These are phyloP conservation scores for Pterophyllum scalare DNA, from an alignment of 2,113 vertebrate species.

Conservation along the genomic window DNA sequence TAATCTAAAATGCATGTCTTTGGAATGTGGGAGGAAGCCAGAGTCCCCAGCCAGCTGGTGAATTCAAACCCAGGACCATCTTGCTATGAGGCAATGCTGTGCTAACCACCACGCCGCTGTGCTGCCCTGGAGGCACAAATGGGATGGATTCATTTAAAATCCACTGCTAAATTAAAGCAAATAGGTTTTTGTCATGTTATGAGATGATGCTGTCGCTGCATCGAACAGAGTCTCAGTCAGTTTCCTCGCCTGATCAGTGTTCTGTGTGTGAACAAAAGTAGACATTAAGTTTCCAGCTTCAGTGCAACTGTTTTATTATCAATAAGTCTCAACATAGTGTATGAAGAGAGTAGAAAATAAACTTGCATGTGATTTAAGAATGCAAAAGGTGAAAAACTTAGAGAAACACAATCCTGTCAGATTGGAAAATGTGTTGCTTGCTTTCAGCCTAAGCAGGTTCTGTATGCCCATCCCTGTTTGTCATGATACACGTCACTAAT, in stretches of 20 bases:
- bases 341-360: not conserved
- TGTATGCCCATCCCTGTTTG: not conserved
- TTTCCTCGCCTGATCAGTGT: not conserved
- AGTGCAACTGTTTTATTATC: not conserved
- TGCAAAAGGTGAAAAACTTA: not conserved
- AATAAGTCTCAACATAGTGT: not conserved
- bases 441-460: not conserved
- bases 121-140: not conserved
- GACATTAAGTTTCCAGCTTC: not conserved
- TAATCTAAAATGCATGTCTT: not conserved
- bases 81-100: accelerated
- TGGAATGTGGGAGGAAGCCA: accelerated
- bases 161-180: not conserved
- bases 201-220: not conserved
- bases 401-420: not conserved
- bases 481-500: conserved; percentile 48
- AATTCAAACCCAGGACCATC: not conserved
- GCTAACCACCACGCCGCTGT: no score
- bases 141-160: not conserved
- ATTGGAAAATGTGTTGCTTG: not conserved
- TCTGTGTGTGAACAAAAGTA: not conserved
- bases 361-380: not conserved
- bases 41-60: not conserved
- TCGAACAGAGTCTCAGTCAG: not conserved
- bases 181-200: not conserved